Base-by-base conservation (phyloP, 2,888 invertebrate genomes). In the Aleiodes testaceus region DNA sequence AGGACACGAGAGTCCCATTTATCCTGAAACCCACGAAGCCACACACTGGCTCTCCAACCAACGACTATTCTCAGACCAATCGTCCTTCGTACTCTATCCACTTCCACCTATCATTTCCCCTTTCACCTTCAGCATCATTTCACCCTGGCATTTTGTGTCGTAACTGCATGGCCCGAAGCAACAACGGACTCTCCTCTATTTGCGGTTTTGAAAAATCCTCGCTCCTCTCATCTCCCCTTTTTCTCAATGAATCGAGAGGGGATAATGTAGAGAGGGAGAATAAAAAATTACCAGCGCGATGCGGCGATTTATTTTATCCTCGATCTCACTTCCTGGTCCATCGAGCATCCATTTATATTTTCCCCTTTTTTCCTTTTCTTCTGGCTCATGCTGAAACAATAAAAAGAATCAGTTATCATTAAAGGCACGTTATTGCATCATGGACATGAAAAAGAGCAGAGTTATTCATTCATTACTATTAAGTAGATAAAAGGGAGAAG, bases 1-100 rank as follows among this genome's bases (percentile, higher is more conserved):
- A 78, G 79, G 81, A 80, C 82, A 78, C 81, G 78, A 68, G 78
- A 81, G 80, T 81, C 77, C 81, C 83, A 86, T 86, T 85, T 85
- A 85, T 85, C 80, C 82, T 74, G 68, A 73, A 69, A 67, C 68
- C 66, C 50, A 70, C 66, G 50, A 65, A 65, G 59, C 66, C 69
- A 47, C 63, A 49, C 53, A 52, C 65, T n/a, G n/a, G n/a, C n/a
- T n/a, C n/a, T n/a, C n/a, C n/a, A n/a, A 70, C 70, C 70, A 74
- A 70, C 74, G 72, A 75, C 77, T 78, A 78, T 79, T 80, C 80
- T 78, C 79, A 76, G 75, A 76, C 78, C 80, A 81, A 80, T 81
- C 79, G 78, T 78, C 75, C 75, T 70, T 76, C 53, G 59, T 20
- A 45, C 50, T 16, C 50, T 20, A 55, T 50, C 66, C 22, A 18